Evolutionary conservation across 2,797 vertebrate species (phyloP).

Genomic region (Aplochiton taeniatus): DNA sequence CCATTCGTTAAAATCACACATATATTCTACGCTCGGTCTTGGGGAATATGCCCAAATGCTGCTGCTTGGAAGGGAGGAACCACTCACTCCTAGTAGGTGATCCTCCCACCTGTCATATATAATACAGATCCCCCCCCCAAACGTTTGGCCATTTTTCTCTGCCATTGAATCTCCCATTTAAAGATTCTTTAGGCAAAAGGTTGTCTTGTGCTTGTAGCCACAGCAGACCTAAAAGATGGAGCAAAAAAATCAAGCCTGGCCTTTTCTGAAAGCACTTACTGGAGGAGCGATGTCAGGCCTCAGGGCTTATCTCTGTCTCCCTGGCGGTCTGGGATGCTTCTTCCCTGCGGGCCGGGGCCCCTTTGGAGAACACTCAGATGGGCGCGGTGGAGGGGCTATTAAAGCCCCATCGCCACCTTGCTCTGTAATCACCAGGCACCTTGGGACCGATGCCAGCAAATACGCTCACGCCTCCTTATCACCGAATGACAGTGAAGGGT

Average conservation of each 20-base stretch:
- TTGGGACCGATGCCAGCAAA: conserved; percentile 28
- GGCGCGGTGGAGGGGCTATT: conserved; percentile 27
- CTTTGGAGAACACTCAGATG: conserved; percentile 55
- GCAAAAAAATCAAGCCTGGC: conserved; percentile 33
- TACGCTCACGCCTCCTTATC: conserved; percentile 48
- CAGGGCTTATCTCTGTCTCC: conserved; percentile 59
- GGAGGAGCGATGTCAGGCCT: conserved; percentile 42
- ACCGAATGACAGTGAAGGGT: conserved; percentile 24
- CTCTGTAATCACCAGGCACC: conserved; percentile 26
- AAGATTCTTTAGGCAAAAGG: conserved; percentile 31
- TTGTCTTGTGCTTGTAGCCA: conserved; percentile 31
- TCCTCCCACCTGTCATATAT: conserved; percentile 51
- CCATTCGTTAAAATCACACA: conserved; percentile 28
- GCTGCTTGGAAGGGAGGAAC: conserved; percentile 39
- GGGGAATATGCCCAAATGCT: conserved; percentile 23
- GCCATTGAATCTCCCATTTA: conserved; percentile 52
- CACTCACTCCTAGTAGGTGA: conserved; percentile 44
- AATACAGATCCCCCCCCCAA: conserved; percentile 33
- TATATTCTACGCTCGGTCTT: conserved; percentile 31
- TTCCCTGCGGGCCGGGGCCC: conserved; percentile 30
- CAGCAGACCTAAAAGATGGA: conserved; percentile 32
- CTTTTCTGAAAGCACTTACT: conserved; percentile 50
- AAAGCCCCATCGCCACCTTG: conserved; percentile 41
- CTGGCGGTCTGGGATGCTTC: conserved; percentile 55
- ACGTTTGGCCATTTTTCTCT: no score